Conservation (phyloP, 1,140 invertebrate genomes). For the Phymastichus coffea region DNA sequence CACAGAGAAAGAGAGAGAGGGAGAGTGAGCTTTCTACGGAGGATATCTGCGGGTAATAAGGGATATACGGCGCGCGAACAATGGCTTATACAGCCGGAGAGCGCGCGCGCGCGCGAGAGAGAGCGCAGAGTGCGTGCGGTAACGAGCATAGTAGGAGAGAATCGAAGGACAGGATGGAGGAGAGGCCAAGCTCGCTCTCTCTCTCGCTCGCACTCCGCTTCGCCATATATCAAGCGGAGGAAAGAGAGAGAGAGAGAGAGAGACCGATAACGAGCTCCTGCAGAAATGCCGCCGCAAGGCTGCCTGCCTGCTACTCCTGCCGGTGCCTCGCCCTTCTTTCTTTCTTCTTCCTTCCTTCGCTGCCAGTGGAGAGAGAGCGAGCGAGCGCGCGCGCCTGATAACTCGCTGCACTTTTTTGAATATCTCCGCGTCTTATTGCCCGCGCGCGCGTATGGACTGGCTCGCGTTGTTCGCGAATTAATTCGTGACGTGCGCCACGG, state of each 20-base stretch:
- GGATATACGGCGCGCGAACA: constrained; percentile 6
- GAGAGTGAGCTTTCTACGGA: no score
- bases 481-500: no score
- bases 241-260: constrained; percentile 30
- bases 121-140: constrained; percentile 26
- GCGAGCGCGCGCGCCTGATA: no score
- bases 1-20: no score
- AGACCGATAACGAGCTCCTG: constrained; percentile 29
- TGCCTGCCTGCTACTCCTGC: constrained; percentile 6
- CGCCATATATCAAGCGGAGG: constrained; percentile 45
- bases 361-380: no score
- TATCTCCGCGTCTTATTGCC: no score
- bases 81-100: constrained; percentile 14
- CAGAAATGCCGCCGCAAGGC: constrained; percentile 26
- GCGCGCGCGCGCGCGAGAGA: background rate
- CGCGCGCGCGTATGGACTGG: no score
- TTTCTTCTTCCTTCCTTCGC: constrained; percentile 17
- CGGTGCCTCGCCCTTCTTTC: background rate
- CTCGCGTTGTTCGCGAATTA: no score
- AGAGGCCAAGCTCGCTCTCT: background rate
- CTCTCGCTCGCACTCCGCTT: no score
- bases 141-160: constrained; percentile 21
- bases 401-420: no score
- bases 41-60: constrained; percentile 24
- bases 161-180: constrained; percentile 21